Conservation (phyloP, 2,797 vertebrate species). For the Staurois parvus region DNA sequence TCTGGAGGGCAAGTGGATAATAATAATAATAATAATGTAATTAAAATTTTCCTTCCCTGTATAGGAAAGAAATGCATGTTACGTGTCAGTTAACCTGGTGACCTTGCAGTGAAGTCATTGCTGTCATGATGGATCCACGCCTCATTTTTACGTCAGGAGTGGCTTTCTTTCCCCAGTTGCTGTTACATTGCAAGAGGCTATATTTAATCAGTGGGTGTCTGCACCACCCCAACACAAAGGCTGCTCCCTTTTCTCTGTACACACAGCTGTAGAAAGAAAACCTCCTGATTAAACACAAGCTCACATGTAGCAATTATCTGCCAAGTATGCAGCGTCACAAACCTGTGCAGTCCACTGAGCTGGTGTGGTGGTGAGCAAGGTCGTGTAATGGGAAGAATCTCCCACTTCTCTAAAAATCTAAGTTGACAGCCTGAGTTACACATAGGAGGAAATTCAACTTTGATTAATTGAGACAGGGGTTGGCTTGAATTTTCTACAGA, state of each 20-base stretch:
- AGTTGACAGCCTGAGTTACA: too few relatives aligned
- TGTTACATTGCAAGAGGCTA: background rate
- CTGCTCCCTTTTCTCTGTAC: conserved; percentile 3
- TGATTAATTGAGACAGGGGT: too few relatives aligned
- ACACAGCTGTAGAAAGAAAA: conserved; percentile 35
- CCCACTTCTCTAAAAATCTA: background rate
- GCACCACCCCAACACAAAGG: background rate
- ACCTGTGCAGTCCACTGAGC: background rate
- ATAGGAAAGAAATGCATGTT: background rate
- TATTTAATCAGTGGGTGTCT: conserved; percentile 36
- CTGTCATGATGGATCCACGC: background rate
- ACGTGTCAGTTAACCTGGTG: background rate
- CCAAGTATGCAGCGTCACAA: background rate
- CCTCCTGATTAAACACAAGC: background rate
- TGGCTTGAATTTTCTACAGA: too few relatives aligned
- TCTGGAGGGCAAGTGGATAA: too few relatives aligned
- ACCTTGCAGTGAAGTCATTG: background rate
- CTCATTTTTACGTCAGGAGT: background rate
- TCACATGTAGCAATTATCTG: background rate
- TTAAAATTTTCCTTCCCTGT: background rate
- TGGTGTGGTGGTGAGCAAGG: too few relatives aligned
- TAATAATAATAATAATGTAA: too few relatives aligned
- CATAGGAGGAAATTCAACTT: too few relatives aligned
- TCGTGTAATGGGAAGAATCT: background rate
- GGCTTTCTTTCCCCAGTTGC: background rate